phyloP scores from a whole-genome alignment of 1,140 invertebrate species.

The Ceratina calcarata region DNA sequence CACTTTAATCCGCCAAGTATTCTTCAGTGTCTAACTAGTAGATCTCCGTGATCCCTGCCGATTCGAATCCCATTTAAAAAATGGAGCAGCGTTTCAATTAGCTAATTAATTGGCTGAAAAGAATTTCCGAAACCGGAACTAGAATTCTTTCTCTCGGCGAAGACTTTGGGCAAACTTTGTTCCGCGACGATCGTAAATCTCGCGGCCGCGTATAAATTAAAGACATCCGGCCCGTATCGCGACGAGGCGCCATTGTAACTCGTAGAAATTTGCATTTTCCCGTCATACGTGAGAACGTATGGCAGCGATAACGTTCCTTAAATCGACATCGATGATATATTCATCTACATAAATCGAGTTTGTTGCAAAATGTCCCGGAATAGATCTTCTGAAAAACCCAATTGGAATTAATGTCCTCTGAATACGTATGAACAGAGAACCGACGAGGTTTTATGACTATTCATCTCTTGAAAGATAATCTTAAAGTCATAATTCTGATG shows the following conservation, averaged over 20 bases:
- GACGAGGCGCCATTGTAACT: background rate
- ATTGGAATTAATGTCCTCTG: too few species aligned
- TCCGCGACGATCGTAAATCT: conserved; percentile 38
- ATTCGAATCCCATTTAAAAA: background rate
- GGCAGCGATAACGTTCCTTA: conserved; percentile 52
- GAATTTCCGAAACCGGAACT: conserved; percentile 13
- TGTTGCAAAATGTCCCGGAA: conserved; percentile 20
- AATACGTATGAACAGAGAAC: too few species aligned
- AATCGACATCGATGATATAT: conserved; percentile 30
- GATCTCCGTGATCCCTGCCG: background rate
- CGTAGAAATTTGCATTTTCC: conserved; percentile 50
- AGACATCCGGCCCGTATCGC: conserved; percentile 45
- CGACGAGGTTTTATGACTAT: too few species aligned
- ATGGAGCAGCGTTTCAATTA: background rate
- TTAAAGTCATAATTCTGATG: too few species aligned
- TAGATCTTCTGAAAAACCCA: background rate
- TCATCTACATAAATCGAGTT: background rate
- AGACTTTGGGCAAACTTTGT: conserved; percentile 7
- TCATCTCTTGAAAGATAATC: too few species aligned
- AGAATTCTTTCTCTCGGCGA: conserved; percentile 21
- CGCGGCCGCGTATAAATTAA: conserved; percentile 55
- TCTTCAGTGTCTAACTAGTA: background rate
- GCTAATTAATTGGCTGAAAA: conserved; percentile 9
- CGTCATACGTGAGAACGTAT: conserved; percentile 39
- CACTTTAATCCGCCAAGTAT: background rate